Conservation (phyloP, 2,113 vertebrate genomes). For the Pionites leucogaster region DNA sequence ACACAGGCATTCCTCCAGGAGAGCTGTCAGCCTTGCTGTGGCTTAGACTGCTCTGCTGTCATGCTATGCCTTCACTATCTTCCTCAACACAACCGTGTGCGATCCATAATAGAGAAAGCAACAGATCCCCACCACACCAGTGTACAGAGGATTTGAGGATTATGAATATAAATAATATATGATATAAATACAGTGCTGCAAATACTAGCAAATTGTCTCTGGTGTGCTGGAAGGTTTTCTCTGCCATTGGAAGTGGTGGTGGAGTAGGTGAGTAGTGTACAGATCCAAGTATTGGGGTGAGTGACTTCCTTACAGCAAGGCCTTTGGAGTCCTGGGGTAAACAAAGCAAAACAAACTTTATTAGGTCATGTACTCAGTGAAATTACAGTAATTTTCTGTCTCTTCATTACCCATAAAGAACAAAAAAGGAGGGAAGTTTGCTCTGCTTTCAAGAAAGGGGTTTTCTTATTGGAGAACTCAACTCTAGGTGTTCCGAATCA, state of each 20-base stretch:
- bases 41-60: background rate
- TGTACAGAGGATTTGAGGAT: background rate
- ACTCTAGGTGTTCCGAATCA: background rate
- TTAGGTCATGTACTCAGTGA: background rate
- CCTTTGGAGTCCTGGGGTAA: background rate
- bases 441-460: background rate
- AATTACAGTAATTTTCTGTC: background rate
- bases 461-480: background rate
- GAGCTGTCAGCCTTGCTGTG: background rate
- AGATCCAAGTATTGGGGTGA: background rate
- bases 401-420: background rate
- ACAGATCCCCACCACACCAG: accelerated
- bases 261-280: background rate
- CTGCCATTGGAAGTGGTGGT: background rate
- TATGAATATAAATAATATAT: background rate
- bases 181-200: background rate
- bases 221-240: background rate
- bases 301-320: background rate
- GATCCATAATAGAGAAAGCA: background rate
- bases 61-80: accelerated
- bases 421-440: background rate
- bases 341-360: background rate
- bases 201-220: background rate
- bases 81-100: background rate
- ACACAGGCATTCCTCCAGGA: background rate